Percentiles rank a stretch among this genome's conserved stretches.
Conservation (phyloP, 2,113 vertebrate genomes). For the Triplophysa tibetana region DNA sequence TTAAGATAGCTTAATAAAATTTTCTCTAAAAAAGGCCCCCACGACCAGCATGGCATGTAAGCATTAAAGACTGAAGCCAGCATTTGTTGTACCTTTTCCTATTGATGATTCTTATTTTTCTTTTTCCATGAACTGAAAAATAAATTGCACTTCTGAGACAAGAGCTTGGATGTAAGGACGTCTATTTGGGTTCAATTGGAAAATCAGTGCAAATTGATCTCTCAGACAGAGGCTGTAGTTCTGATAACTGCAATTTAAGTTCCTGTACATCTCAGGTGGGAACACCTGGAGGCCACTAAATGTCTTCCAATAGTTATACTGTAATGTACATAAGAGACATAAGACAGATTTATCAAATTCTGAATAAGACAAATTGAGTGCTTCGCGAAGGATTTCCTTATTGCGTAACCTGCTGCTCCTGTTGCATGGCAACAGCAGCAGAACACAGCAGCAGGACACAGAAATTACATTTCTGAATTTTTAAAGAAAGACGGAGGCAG, state of each 20-base stretch:
- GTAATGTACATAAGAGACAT: background rate
- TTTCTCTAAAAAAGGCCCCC: background rate
- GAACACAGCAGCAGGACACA: too few relatives aligned
- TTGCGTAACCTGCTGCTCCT: too few relatives aligned
- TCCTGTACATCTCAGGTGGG: constrained; percentile 3
- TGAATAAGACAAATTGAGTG: too few relatives aligned
- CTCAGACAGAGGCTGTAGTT: constrained; percentile 2
- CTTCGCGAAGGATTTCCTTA: too few relatives aligned
- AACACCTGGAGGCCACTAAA: background rate
- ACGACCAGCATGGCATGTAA: background rate
- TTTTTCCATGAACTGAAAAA: background rate
- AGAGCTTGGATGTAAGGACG: background rate
- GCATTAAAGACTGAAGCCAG: too few relatives aligned
- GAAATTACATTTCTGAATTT: too few relatives aligned
- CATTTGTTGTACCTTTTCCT: too few relatives aligned
- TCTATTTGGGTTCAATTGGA: background rate
- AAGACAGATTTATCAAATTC: background rate
- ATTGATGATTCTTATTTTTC: too few relatives aligned
- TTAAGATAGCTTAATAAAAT: background rate
- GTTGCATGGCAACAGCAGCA: too few relatives aligned
- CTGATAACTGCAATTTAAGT: constrained; percentile 28
- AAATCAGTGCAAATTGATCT: constrained; percentile 24
- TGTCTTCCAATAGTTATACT: background rate
- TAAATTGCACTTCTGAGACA: background rate
- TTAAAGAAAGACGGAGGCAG: too few relatives aligned